Base-by-base conservation (phyloP, 2,797 vertebrate genomes). In the Tiaroga cobitis region DNA sequence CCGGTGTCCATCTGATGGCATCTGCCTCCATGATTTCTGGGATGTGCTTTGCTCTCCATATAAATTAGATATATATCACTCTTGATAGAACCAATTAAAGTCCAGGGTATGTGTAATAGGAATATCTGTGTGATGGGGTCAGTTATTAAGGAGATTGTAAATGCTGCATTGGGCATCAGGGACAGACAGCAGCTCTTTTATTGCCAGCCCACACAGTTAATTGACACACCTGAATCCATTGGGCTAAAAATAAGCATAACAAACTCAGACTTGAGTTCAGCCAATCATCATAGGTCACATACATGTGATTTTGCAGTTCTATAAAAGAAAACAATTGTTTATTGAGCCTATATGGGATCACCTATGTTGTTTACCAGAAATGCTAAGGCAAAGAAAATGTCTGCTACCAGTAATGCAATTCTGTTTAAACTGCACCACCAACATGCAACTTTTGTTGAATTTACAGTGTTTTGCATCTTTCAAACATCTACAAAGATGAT, bases 41-140 rank as follows among this genome's bases (percentile, higher is more conserved):
- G 16, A 73, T 76, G 29, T 72, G 69, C 54, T 76, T 72, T 81
- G 26, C 73, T 13, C 65, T 84, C 83, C 63, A 85, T 82, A 81
- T 90, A 86, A 86, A 84, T 79, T 76, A 34, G 21, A 32, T 70
- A 68, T 54, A 54, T 74, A 9, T 87, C 75, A 56, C 80, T 68
- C 43, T 59, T 34, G 34, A 54, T 19, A 43, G 41, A 69, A 54
- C 73, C 51, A 76, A 84, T 84, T 86, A 80, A 63, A 34, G 70
- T 67, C 9, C 4, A 72, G 61, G 49, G n/a, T 56, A 46, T 73
- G 61, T 46, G 80, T 61, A 41, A 78, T 49, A 67, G 39, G 34
- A 77, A 61, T 80, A 69, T 59, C 34, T 78, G 61, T 69, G 67
- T 65, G 74, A 67, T 63, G 76, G 56, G 56, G 43, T 76, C 77